Conservation (phyloP, 2,113 vertebrate species). For the Fukomys damarensis region DNA sequence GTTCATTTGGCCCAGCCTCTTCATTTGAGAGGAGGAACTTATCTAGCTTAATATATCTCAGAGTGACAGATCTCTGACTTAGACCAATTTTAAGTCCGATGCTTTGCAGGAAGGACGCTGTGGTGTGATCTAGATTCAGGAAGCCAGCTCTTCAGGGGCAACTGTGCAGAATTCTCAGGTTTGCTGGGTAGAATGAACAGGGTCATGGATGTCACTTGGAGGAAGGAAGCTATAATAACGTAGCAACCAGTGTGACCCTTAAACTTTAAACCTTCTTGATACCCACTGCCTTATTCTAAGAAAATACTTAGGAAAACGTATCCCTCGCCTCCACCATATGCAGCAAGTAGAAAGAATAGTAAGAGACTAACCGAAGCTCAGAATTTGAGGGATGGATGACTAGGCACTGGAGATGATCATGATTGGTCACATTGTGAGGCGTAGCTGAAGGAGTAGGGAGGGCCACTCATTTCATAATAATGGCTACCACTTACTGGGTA, state of each 20-base stretch:
- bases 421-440: not conserved
- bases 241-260: not conserved
- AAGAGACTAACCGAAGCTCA: not conserved
- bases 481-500: not conserved
- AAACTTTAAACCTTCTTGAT: not conserved
- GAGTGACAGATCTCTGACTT: not conserved
- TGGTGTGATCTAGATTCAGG: not conserved
- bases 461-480: not conserved
- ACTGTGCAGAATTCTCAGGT: not conserved
- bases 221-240: not conserved
- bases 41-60: not conserved
- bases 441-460: not conserved
- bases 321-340: not conserved
- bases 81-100: not conserved
- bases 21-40: not conserved
- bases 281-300: not conserved
- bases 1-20: not conserved
- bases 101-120: not conserved
- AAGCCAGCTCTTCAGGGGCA: not conserved
- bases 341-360: not conserved
- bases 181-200: not conserved
- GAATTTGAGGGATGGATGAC: not conserved
- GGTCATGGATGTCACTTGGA: not conserved
- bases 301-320: constrained; percentile 17
- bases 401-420: not conserved